Conservation (phyloP, 2,113 vertebrate genomes). For the Sylvietta virens region DNA sequence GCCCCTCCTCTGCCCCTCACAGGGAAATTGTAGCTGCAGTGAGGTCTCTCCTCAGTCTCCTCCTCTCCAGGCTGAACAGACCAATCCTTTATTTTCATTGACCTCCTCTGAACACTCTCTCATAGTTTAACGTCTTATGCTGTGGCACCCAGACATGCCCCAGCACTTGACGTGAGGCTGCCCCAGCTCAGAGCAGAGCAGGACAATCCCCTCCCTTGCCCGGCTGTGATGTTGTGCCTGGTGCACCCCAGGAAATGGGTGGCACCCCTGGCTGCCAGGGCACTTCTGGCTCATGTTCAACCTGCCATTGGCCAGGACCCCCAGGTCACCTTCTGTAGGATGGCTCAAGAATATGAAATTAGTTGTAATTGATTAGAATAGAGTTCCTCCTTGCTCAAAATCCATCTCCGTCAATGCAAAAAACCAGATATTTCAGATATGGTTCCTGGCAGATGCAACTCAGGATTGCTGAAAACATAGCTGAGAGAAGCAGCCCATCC, state of each 20-base stretch:
- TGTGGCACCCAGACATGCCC: rapidly evolving
- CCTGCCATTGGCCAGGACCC: rapidly evolving
- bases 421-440: neutral
- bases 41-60: neutral
- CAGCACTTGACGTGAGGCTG: rapidly evolving
- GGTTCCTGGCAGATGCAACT: neutral
- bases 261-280: neutral
- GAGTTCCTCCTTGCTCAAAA: neutral
- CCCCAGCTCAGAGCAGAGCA: neutral
- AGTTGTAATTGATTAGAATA: neutral
- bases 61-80: neutral
- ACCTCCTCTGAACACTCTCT: neutral
- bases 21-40: rapidly evolving
- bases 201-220: neutral
- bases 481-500: neutral
- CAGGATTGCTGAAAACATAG: neutral
- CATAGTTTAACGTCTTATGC: rapidly evolving
- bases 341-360: neutral
- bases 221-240: rapidly evolving
- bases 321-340: neutral
- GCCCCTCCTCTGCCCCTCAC: neutral
- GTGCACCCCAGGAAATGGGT: rapidly evolving
- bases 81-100: neutral
- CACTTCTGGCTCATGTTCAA: rapidly evolving
- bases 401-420: neutral